Evolutionary conservation across 1,140 invertebrate species (phyloP).

Genomic region (Alviniconcha marisindica): DNA sequence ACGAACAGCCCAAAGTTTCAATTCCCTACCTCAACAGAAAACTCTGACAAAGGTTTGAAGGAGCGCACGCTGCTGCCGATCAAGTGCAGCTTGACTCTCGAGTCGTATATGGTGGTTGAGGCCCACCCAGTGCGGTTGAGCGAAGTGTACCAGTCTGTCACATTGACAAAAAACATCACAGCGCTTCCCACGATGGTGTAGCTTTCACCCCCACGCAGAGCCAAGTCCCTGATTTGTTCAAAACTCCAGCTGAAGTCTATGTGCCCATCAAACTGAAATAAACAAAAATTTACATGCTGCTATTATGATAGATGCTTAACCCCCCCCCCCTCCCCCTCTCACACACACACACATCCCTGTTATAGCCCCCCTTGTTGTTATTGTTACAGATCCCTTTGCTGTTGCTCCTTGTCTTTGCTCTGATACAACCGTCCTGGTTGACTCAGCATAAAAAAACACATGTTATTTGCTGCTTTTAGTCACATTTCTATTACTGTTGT

Average conservation of each 20-base stretch:
- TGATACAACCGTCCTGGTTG: too few relatives aligned
- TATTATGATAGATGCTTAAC: too few relatives aligned
- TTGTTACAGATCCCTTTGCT: too few relatives aligned
- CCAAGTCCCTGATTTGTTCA: conserved; percentile 84
- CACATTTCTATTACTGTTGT: too few relatives aligned
- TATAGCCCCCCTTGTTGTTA: too few relatives aligned
- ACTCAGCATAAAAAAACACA: too few relatives aligned
- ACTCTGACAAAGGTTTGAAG: conserved; percentile 95
- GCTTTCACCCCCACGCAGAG: conserved; percentile 19
- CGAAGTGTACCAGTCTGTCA: conserved; percentile 92
- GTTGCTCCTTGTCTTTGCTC: too few relatives aligned
- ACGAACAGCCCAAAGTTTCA: too few relatives aligned
- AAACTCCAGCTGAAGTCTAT: conserved; percentile 91
- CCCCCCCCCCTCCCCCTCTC: too few relatives aligned
- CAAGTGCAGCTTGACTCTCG: conserved; percentile 87
- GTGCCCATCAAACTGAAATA: conserved; percentile 87
- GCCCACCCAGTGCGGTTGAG: conserved; percentile 90
- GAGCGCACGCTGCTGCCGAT: conserved; percentile 93
- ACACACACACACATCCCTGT: too few relatives aligned
- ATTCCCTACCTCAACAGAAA: conserved; percentile 82
- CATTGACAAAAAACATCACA: conserved; percentile 84
- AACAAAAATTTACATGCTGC: too few relatives aligned
- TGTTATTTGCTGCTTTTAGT: too few relatives aligned
- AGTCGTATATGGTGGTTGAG: conserved; percentile 90
- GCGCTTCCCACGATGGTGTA: conserved; percentile 85